Evolutionary conservation across 1,140 invertebrate genomes (phyloP).

Genomic region (Lerema accius): DNA sequence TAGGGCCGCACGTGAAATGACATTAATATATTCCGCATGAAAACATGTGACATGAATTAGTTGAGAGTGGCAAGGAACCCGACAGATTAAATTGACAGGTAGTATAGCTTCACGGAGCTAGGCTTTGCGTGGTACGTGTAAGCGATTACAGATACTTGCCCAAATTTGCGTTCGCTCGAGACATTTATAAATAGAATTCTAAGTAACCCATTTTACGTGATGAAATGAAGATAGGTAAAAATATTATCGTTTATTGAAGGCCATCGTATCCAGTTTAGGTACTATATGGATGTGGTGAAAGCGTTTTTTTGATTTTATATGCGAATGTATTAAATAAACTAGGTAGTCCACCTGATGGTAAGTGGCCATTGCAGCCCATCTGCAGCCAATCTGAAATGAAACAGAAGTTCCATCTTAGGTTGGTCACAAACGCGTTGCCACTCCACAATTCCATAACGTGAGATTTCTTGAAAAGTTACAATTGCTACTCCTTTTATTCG

Average conservation of each 20-base stretch:
- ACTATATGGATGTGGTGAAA: conserved; percentile 31
- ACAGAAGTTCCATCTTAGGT: conserved; percentile 38
- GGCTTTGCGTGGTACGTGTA: conserved; percentile 80
- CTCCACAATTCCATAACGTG: conserved; percentile 1
- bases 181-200: conserved; percentile 26
- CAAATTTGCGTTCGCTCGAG: conserved; percentile 70
- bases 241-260: conserved; percentile 14
- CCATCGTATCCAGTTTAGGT: conserved; percentile 20
- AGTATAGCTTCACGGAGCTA: conserved; percentile 74
- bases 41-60: conserved; percentile 62
- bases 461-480: background rate
- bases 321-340: conserved; percentile 34
- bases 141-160: conserved; percentile 79
- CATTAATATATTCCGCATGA: conserved; percentile 50
- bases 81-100: conserved; percentile 65
- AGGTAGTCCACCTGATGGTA: conserved; percentile 34
- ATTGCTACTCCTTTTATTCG: background rate
- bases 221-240: background rate
- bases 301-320: conserved; percentile 22
- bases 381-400: conserved; percentile 39
- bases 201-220: conserved; percentile 10
- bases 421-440: conserved; percentile 33
- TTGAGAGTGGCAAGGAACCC: conserved; percentile 66
- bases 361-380: conserved; percentile 37
- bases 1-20: conserved; percentile 7